A percentile compares a stretch with the other conserved stretches of the same genome.
Conservation (phyloP, 2,888 invertebrate genomes). For the Phragmatobia fuliginosa region DNA sequence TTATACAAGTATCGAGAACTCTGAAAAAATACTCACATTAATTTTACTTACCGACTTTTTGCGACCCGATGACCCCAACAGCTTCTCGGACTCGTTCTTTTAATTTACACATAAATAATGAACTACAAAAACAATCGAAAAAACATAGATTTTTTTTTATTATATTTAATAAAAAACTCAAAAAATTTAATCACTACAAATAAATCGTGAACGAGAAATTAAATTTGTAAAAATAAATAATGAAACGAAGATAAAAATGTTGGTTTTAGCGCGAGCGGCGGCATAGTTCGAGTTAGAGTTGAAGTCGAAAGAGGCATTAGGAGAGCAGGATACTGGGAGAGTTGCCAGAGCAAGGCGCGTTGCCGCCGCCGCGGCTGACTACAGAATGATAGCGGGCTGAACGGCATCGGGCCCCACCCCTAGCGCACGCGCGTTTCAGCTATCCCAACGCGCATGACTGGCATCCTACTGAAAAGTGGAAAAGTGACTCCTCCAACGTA, state of each 20-base stretch:
- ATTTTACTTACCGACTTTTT: slow-evolving; percentile 37
- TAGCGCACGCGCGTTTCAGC: slow-evolving; percentile 75
- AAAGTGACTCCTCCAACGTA: slow-evolving; percentile 86
- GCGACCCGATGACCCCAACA: slow-evolving; percentile 24
- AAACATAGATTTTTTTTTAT: slow-evolving; percentile 36
- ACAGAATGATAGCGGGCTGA: slow-evolving; percentile 81
- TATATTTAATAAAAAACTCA: slow-evolving; percentile 57
- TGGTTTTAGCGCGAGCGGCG: slow-evolving; percentile 74
- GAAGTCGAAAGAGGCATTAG: slow-evolving; percentile 61
- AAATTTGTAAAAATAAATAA: slow-evolving; percentile 63
- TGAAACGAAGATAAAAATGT: slow-evolving; percentile 66
- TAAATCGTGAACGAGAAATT: slow-evolving; percentile 60
- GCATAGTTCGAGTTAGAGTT: slow-evolving; percentile 67
- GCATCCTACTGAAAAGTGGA: slow-evolving; percentile 85
- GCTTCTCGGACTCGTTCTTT: slow-evolving; percentile 33
- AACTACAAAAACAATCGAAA: slow-evolving; percentile 63
- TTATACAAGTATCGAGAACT: slow-evolving; percentile 27
- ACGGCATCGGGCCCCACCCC: slow-evolving; percentile 81
- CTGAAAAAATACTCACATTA: slow-evolving; percentile 38
- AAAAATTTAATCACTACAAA: slow-evolving; percentile 71
- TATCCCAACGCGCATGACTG: slow-evolving; percentile 79
- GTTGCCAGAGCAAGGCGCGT: slow-evolving; percentile 66
- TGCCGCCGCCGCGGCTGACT: slow-evolving; percentile 81
- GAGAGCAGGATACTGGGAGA: slow-evolving; percentile 60
- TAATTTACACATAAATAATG: slow-evolving; percentile 72